Evolutionary conservation across 2,113 vertebrate species (phyloP).

Genomic region (Terrapene triunguis): DNA sequence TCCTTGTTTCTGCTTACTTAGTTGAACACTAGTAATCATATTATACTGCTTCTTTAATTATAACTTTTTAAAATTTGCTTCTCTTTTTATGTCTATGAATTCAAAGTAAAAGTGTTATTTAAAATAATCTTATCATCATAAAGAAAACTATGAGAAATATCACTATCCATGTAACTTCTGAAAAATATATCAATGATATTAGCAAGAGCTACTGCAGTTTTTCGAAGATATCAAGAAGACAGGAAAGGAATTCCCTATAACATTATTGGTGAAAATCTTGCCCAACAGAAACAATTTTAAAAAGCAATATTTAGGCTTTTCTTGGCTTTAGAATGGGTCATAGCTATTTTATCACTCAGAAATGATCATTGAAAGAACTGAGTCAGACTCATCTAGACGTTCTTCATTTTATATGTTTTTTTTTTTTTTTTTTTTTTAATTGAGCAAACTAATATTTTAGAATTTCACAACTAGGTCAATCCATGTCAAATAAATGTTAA

Average conservation of each 20-base stretch:
- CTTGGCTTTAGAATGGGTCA: not conserved
- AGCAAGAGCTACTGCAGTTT: not conserved
- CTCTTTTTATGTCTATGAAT: not conserved
- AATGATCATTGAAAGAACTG: not conserved
- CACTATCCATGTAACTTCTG: not conserved
- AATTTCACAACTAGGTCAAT: not conserved
- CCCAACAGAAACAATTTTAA: not conserved
- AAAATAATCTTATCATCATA: not conserved
- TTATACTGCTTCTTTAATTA: not conserved
- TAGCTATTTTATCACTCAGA: not conserved
- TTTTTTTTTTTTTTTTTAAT: no score
- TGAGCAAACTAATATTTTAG: not conserved
- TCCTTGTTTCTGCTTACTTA: not conserved
- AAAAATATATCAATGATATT: not conserved
- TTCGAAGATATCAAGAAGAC: not conserved
- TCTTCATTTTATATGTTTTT: not conserved
- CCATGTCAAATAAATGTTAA: not conserved
- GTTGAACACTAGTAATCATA: not conserved
- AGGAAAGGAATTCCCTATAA: not conserved
- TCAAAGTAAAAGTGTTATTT: not conserved
- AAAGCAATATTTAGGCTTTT: not conserved
- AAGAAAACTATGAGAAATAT: not conserved
- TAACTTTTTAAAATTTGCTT: not conserved
- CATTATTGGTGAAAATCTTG: not conserved
- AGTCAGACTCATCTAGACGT: not conserved